A percentile compares a stretch with the other conserved stretches of the same genome.
Conservation (phyloP, 2,797 vertebrate genomes). For the Lemur catta region DNA sequence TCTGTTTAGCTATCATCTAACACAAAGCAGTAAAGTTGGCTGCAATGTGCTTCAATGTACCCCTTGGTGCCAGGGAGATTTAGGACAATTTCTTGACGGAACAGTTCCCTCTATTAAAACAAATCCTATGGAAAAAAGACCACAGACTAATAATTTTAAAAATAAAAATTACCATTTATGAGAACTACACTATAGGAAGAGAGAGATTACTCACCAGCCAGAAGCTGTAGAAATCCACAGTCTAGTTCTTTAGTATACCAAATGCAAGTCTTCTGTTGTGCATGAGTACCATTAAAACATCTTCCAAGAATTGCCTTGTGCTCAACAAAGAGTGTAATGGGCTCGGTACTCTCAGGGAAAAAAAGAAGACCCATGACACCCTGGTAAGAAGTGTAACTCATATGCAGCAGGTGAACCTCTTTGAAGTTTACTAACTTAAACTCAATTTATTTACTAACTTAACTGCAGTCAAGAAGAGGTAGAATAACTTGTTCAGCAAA, state of each 20-base stretch:
- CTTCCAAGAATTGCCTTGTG: background rate
- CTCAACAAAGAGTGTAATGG: background rate
- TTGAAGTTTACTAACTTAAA: background rate
- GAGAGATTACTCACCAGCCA: background rate
- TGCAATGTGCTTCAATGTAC: background rate
- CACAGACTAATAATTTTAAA: background rate
- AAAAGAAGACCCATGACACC: background rate
- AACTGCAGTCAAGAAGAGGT: background rate
- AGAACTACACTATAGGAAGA: background rate
- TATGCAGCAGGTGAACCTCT: background rate
- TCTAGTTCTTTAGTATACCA: background rate
- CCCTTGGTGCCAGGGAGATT: background rate
- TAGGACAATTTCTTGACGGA: background rate
- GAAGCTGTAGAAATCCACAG: background rate
- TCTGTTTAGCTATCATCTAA: background rate
- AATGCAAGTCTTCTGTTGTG: background rate
- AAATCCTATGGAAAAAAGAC: background rate
- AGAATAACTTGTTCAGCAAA: background rate
- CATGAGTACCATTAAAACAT: background rate
- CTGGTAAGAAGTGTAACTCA: background rate
- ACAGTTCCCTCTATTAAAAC: background rate
- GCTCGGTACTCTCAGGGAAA: background rate
- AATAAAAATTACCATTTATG: background rate
- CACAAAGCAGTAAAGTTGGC: background rate
- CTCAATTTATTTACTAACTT: conserved; percentile 24